phyloP scores from a whole-genome alignment of 2,888 invertebrate genomes.

The Catocala sponsa region DNA sequence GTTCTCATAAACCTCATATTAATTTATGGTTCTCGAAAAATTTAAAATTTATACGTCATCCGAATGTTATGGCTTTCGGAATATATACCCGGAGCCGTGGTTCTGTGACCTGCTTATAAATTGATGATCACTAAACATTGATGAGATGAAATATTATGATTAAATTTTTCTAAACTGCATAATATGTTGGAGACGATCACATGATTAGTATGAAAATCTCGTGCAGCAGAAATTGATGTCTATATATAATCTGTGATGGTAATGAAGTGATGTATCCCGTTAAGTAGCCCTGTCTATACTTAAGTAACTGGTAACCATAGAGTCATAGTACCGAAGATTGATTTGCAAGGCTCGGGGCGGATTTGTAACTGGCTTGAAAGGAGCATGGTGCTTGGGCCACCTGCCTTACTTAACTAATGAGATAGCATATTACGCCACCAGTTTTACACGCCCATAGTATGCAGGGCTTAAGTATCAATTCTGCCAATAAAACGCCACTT shows the following conservation, averaged over 20 bases:
- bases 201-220: constrained; percentile 14
- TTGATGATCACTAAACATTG: constrained; percentile 11
- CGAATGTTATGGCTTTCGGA: constrained; percentile 1
- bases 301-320: neutral
- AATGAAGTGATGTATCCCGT: constrained; percentile 1
- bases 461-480: too few species aligned
- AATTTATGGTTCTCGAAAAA: constrained; percentile 17
- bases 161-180: constrained; percentile 7
- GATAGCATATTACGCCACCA: neutral
- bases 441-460: too few species aligned
- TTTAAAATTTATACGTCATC: constrained; percentile 25
- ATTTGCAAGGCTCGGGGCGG: neutral
- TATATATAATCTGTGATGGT: neutral
- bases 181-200: constrained; percentile 5
- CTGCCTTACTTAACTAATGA: neutral
- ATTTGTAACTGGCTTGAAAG: neutral
- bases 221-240: constrained; percentile 1
- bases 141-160: constrained; percentile 12
- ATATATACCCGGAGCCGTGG: constrained; percentile 17
- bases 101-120: constrained; percentile 33
- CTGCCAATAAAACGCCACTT: too few species aligned
- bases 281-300: neutral
- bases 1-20: constrained; percentile 16
- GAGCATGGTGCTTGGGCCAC: neutral
- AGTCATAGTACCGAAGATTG: neutral